phyloP scores from a whole-genome alignment of 2,888 invertebrate genomes.

The Caenorhabditis virilis region DNA sequence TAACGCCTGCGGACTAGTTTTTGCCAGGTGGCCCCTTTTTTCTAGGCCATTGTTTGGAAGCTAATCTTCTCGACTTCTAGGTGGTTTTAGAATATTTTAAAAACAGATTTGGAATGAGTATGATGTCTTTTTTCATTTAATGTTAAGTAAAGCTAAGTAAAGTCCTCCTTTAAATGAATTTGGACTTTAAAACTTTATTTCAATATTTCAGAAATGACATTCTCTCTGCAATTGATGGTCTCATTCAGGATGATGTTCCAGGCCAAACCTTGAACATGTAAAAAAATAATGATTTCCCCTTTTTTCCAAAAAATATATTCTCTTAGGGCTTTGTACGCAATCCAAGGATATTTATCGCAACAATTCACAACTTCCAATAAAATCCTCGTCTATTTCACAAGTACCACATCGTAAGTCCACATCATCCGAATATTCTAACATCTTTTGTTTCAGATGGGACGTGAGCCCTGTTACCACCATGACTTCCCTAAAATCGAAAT shows the following conservation, averaged over 20 bases:
- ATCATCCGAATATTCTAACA: too few species aligned
- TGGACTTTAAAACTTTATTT: too few species aligned
- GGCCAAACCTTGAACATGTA: conserved; percentile 39
- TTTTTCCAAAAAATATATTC: background rate
- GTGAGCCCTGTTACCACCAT: conserved; percentile 31
- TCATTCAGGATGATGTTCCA: conserved; percentile 40
- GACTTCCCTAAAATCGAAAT: conserved; percentile 25
- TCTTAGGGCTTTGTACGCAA: conserved; percentile 23
- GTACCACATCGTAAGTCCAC: conserved; percentile 46
- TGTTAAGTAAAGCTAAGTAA: too few species aligned
- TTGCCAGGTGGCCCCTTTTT: too few species aligned
- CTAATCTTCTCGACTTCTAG: too few species aligned
- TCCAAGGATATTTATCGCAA: conserved; percentile 32
- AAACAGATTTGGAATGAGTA: too few species aligned
- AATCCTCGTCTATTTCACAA: conserved; percentile 46
- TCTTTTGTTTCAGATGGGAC: too few species aligned
- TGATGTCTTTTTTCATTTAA: too few species aligned
- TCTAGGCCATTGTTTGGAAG: too few species aligned
- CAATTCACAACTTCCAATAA: conserved; percentile 30
- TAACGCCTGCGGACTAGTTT: too few species aligned
- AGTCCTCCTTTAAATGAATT: too few species aligned
- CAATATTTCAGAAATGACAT: conserved; percentile 32
- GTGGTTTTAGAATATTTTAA: too few species aligned
- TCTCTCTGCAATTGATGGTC: conserved; percentile 22
- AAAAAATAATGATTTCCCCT: background rate